Evolutionary conservation across 2,888 invertebrate genomes (phyloP).

Genomic region (Campaea margaritaria): DNA sequence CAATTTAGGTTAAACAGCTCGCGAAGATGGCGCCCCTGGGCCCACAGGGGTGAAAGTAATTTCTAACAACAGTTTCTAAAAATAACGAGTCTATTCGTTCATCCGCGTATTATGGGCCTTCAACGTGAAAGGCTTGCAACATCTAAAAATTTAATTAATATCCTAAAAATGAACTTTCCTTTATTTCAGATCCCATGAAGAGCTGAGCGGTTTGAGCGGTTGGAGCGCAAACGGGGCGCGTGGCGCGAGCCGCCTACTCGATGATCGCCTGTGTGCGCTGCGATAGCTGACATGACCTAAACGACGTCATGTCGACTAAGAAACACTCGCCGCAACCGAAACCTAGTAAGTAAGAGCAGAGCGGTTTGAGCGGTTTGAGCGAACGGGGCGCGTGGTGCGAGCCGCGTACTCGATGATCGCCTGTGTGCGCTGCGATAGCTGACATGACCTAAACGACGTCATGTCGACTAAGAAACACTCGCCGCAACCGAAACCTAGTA

Average conservation of each 20-base stretch:
- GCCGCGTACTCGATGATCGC: conserved; percentile 67
- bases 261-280: conserved; percentile 78
- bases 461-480: conserved; percentile 82
- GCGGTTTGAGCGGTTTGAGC: conserved; percentile 28
- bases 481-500: conserved; percentile 68
- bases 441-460: conserved; percentile 74
- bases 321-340: conserved; percentile 76
- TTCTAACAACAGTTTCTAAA: too few relatives aligned
- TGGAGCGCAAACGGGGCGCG: conserved; percentile 41
- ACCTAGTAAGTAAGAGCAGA: conserved; percentile 63
- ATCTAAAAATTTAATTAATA: too few relatives aligned
- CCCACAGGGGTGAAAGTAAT: too few relatives aligned
- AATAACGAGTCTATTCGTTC: too few relatives aligned
- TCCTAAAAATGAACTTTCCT: not conserved
- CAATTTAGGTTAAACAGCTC: not conserved
- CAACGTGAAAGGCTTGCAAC: too few relatives aligned
- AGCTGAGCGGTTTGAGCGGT: conserved; percentile 38
- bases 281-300: conserved; percentile 78
- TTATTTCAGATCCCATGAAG: conserved; percentile 19
- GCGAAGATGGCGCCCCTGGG: not conserved
- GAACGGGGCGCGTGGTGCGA: conserved; percentile 45
- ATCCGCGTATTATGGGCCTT: too few relatives aligned
- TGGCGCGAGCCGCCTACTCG: conserved; percentile 50
- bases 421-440: conserved; percentile 77
- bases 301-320: conserved; percentile 77